phyloP scores from a whole-genome alignment of 1,140 invertebrate species.

The Pollicipes pollicipes region DNA sequence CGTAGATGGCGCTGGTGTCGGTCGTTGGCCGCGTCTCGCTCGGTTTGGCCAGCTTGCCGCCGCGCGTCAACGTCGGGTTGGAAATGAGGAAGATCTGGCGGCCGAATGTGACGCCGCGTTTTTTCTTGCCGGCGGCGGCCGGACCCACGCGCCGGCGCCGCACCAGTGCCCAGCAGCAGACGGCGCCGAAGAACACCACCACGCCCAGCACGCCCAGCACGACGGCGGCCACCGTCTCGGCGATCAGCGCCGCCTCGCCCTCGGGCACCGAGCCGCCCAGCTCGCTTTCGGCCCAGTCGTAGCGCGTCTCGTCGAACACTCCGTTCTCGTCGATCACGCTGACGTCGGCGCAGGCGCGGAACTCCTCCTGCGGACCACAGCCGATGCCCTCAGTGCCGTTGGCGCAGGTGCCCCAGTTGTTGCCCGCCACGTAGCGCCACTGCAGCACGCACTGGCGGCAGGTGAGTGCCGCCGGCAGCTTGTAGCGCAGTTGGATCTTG shows the following conservation, averaged over 20 bases:
- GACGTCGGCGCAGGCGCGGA: conserved; percentile 66
- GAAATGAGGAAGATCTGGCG: background rate
- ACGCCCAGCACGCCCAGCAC: conserved; percentile 4
- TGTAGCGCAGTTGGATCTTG: conserved; percentile 53
- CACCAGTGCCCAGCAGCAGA: background rate
- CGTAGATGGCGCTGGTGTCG: conserved; percentile 10
- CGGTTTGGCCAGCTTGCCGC: background rate
- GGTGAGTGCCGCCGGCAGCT: conserved; percentile 43
- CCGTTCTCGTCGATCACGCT: conserved; percentile 37
- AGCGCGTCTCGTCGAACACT: conserved; percentile 20
- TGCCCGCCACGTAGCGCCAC: conserved; percentile 53
- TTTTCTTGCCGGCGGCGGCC: background rate
- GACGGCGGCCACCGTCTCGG: conserved; percentile 11
- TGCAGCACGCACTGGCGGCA: conserved; percentile 62
- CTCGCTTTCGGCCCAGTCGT: conserved; percentile 9
- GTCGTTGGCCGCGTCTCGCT: background rate
- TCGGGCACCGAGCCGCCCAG: background rate
- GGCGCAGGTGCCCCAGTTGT: conserved; percentile 30
- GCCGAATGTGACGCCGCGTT: background rate
- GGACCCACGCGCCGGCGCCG: too few species aligned
- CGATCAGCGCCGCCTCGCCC: conserved; percentile 14
- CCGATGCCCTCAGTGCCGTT: conserved; percentile 44
- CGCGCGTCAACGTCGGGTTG: background rate
- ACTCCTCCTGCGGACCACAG: conserved; percentile 71
- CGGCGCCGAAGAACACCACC: background rate